Percentiles rank a stretch among this genome's conserved stretches.
phyloP scores from a whole-genome alignment of 2,797 vertebrate species.

The Momotus momota region DNA sequence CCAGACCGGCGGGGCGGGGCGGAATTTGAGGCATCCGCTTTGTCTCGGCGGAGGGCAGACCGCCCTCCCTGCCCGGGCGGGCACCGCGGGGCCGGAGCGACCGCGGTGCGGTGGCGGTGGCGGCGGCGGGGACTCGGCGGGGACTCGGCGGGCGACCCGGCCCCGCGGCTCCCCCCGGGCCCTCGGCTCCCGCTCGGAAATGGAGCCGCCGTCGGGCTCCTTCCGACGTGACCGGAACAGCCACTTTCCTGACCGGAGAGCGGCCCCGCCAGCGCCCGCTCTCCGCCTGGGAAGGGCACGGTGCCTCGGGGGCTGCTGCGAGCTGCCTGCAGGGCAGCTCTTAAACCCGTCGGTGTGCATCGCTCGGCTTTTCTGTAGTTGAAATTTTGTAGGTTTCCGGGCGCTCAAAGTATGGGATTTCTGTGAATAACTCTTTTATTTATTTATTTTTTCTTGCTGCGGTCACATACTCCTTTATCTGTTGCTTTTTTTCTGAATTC shows the following conservation, averaged over 20 bases:
- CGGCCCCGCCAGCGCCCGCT: background rate
- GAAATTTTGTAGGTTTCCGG: background rate
- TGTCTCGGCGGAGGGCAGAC: constrained; percentile 75
- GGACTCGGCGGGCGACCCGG: background rate
- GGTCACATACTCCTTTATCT: background rate
- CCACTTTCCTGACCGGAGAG: constrained; percentile 45
- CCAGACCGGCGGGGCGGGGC: constrained; percentile 70
- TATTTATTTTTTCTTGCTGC: background rate
- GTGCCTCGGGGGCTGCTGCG: background rate
- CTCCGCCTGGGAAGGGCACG: constrained; percentile 29
- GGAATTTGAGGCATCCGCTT: constrained; percentile 82
- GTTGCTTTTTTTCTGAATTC: background rate
- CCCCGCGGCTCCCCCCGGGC: background rate
- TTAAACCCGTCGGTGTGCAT: fast-evolving
- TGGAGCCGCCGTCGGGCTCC: constrained; percentile 53
- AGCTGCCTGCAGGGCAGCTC: background rate
- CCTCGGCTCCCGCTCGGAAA: constrained; percentile 42
- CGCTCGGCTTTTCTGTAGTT: background rate
- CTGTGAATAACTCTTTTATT: background rate
- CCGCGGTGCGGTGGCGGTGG: background rate
- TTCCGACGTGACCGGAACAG: constrained; percentile 68
- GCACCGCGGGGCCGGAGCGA: background rate
- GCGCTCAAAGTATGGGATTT: background rate
- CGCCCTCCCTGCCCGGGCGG: background rate
- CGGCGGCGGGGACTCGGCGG: too few relatives aligned